Conservation (phyloP, 2,113 vertebrate genomes). For the Urocolius indicus region DNA sequence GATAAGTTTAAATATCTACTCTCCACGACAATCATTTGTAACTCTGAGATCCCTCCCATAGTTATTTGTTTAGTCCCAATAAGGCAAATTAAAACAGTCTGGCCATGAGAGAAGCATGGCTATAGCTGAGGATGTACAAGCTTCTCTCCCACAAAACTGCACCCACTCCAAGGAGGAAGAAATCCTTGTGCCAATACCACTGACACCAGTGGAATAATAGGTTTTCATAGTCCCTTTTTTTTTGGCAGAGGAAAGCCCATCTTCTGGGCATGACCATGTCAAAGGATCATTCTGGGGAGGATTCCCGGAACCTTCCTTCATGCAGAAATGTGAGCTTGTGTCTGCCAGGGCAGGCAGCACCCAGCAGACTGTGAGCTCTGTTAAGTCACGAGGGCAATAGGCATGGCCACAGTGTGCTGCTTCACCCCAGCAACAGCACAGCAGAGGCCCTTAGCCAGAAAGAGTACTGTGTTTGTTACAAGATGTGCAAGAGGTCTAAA, state of each 20-base stretch:
- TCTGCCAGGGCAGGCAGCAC: background rate
- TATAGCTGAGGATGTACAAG: background rate
- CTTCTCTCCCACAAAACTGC: background rate
- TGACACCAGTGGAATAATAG: background rate
- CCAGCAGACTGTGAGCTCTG: accelerated
- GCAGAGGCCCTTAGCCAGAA: background rate
- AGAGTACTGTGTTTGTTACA: background rate
- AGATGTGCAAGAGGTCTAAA: background rate
- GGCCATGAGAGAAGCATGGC: accelerated
- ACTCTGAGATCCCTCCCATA: background rate
- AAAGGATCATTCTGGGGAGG: background rate
- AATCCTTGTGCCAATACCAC: accelerated
- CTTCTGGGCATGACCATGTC: background rate
- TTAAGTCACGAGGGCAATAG: background rate
- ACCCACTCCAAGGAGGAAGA: background rate
- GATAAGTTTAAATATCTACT: background rate
- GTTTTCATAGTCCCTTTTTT: accelerated
- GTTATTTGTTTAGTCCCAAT: background rate
- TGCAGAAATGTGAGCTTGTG: background rate
- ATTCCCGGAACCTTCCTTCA: background rate
- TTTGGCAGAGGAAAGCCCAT: background rate
- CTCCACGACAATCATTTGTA: background rate
- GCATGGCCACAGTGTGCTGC: background rate
- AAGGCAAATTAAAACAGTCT: background rate
- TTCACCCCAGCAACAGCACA: background rate